These are phyloP conservation scores for Nothobranchius furzeri DNA, from an alignment of 2,113 vertebrate species.

Conservation along the genomic window DNA sequence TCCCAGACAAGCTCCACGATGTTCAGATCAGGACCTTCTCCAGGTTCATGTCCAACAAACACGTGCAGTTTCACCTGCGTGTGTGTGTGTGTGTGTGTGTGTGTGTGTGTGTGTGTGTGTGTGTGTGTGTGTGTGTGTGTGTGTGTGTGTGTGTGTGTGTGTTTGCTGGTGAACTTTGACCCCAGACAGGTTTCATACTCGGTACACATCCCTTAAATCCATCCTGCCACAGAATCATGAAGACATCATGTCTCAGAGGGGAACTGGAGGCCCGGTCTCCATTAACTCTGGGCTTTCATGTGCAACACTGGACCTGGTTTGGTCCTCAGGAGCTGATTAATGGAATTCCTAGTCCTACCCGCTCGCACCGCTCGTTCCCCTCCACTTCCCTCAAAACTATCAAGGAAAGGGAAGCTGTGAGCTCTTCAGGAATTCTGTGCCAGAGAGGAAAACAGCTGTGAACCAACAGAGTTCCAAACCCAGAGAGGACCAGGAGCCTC, in stretches of 20 bases:
- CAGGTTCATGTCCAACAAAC: too few relatives aligned
- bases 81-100: too few relatives aligned
- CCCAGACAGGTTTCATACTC: not conserved
- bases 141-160: too few relatives aligned
- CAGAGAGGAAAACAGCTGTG: conserved; percentile 37
- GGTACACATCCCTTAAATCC: conserved; percentile 11
- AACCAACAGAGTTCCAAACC: conserved; percentile 47
- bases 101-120: too few relatives aligned
- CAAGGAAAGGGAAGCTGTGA: not conserved
- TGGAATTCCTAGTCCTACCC: conserved; percentile 20
- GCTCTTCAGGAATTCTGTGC: too few relatives aligned
- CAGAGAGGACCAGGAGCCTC: not conserved
- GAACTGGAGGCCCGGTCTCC: conserved; percentile 49
- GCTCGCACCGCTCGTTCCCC: conserved; percentile 5
- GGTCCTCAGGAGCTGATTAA: conserved; percentile 51
- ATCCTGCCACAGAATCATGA: conserved; percentile 51
- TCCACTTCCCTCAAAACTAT: conserved; percentile 7
- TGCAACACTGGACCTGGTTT: conserved; percentile 47
- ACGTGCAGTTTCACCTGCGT: too few relatives aligned
- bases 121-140: too few relatives aligned
- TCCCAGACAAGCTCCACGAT: too few relatives aligned
- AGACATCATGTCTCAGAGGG: conserved; percentile 49
- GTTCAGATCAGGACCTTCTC: too few relatives aligned
- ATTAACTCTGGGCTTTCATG: conserved; percentile 58
- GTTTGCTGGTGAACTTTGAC: not conserved